These are phyloP conservation scores for Cyrtonyx montezumae DNA, from an alignment of 2,113 vertebrate species.

Conservation along the genomic window DNA sequence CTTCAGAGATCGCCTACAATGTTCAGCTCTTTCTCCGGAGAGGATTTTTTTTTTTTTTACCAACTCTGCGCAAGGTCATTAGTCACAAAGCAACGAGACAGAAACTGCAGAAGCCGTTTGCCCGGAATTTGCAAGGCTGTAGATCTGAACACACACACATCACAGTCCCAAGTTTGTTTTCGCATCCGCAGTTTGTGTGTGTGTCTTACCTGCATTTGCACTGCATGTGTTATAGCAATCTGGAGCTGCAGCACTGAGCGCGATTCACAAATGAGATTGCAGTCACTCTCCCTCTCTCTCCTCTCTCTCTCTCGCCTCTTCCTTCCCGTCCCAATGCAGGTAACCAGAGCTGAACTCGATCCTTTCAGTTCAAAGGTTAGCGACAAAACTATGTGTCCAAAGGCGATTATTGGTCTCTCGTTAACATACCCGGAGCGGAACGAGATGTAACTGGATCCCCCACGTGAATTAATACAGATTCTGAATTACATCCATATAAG, in stretches of 20 bases:
- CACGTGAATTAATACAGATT: conserved; percentile 75
- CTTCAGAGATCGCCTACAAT: conserved; percentile 68
- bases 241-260: conserved; percentile 93
- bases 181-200: conserved; percentile 80
- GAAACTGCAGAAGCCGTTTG: conserved; percentile 71
- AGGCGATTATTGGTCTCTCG: conserved; percentile 49
- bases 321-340: conserved; percentile 79
- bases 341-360: conserved; percentile 88
- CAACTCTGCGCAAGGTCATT: conserved; percentile 87
- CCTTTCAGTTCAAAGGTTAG: conserved; percentile 85
- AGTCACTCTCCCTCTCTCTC: conserved; percentile 78
- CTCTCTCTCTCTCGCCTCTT: conserved; percentile 51
- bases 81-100: conserved; percentile 77
- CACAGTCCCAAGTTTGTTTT: conserved; percentile 80
- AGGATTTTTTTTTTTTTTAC: conserved; percentile 66
- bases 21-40: conserved; percentile 70
- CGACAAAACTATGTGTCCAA: conserved; percentile 70
- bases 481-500: conserved; percentile 76
- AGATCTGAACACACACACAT: conserved; percentile 11
- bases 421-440: conserved; percentile 57
- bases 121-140: conserved; percentile 33
- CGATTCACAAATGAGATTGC: conserved; percentile 97
- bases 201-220: conserved; percentile 91
- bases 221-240: conserved; percentile 88
- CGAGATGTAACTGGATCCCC: conserved; percentile 61